These are phyloP conservation scores for Clamator glandarius DNA, from an alignment of 2,797 vertebrate species.

Conservation along the genomic window DNA sequence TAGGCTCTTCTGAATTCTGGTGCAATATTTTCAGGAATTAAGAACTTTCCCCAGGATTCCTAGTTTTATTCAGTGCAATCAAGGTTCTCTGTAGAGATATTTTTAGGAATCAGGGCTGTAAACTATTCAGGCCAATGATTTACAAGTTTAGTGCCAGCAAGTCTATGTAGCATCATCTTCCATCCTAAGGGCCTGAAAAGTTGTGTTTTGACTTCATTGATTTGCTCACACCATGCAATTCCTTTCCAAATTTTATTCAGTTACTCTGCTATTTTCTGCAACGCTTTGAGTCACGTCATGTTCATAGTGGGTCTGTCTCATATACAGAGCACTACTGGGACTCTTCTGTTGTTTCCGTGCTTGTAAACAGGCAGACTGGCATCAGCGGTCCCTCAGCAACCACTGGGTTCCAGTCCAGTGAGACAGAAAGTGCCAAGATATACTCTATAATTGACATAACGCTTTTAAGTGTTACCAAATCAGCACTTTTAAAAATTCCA, in stretches of 20 bases:
- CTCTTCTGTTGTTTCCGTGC: background rate
- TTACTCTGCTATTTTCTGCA: background rate
- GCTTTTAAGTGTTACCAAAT: background rate
- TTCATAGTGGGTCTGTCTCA: background rate
- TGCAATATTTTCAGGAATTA: background rate
- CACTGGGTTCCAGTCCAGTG: background rate
- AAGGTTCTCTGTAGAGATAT: background rate
- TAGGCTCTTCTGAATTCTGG: background rate
- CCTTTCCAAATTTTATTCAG: background rate
- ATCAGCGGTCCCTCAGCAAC: background rate
- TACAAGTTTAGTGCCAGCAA: background rate
- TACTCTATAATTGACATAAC: background rate
- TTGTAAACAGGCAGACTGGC: background rate
- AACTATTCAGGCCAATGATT: background rate
- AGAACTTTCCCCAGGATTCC: background rate
- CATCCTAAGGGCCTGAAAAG: background rate
- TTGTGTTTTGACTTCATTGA: background rate
- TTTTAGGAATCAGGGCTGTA: background rate
- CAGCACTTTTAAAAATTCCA: background rate
- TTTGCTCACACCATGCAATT: no score
- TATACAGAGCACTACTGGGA: background rate
- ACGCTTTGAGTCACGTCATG: background rate
- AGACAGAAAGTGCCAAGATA: background rate
- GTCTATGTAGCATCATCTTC: background rate
- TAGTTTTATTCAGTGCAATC: background rate